Evolutionary conservation across 2,113 vertebrate genomes (phyloP).

Genomic region (Cinclus cinclus): DNA sequence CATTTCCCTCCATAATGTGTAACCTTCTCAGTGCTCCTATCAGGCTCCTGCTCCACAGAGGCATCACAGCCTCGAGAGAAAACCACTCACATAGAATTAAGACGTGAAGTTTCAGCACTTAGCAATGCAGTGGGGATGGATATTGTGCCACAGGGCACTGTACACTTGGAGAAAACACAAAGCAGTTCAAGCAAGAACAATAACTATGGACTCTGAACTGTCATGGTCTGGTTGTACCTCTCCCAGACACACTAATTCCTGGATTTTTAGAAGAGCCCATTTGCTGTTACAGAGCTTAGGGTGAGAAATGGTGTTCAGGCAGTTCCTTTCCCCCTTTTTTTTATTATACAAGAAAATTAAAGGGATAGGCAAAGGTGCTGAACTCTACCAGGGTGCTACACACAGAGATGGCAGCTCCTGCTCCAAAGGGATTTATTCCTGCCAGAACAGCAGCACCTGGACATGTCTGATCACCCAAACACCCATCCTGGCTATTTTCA

Average conservation of each 20-base stretch:
- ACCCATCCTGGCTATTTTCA: no score
- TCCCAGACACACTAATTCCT: background rate
- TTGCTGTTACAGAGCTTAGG: background rate
- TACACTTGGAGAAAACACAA: background rate
- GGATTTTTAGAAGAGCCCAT: background rate
- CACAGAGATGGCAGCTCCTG: background rate
- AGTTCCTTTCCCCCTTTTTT: background rate
- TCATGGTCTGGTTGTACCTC: background rate
- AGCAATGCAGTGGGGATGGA: conserved; percentile 44
- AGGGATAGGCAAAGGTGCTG: background rate
- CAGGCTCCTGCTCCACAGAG: conserved; percentile 42
- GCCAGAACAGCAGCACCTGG: background rate
- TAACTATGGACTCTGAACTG: background rate
- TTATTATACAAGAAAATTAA: background rate
- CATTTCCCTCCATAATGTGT: background rate
- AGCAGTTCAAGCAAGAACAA: conserved; percentile 47
- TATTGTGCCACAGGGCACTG: conserved; percentile 62
- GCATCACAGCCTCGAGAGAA: conserved; percentile 65
- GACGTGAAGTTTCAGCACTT: conserved; percentile 66
- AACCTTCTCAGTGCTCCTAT: conserved; percentile 46
- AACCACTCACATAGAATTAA: conserved; percentile 74
- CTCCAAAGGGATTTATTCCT: background rate
- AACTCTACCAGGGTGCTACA: accelerated
- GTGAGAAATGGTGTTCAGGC: background rate
- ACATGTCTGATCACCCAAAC: background rate